Evolutionary conservation across 1,140 invertebrate genomes (phyloP).

Genomic region (Brachionus rotundiformis): DNA sequence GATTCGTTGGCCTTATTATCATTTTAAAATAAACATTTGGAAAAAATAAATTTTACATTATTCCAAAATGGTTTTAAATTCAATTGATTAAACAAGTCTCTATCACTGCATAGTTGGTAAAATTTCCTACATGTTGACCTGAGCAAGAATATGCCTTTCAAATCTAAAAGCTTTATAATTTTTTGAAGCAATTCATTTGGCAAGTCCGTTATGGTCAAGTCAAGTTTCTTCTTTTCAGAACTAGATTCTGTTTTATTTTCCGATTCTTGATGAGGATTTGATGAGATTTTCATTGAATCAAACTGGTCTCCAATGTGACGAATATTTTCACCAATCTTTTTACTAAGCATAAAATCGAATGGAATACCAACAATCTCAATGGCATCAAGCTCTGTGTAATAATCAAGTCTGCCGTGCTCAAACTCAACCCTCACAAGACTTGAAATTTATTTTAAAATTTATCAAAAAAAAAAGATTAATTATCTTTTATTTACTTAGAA

Average conservation of each 20-base stretch:
- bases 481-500: not conserved
- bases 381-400: conserved; percentile 85
- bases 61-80: conserved; percentile 69
- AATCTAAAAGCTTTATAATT: conserved; percentile 76
- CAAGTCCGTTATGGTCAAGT: conserved; percentile 52
- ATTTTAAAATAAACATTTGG: not conserved
- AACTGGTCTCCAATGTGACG: not conserved
- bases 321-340: not conserved
- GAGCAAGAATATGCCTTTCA: conserved; percentile 71
- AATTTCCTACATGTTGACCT: conserved; percentile 72
- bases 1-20: conserved; percentile 52
- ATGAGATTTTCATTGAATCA: not conserved
- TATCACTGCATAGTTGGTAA: conserved; percentile 73
- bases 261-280: too few species aligned
- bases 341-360: not conserved
- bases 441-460: conserved; percentile 52
- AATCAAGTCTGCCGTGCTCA: conserved; percentile 75
- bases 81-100: conserved; percentile 75
- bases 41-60: conserved; percentile 66
- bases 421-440: conserved; percentile 79
- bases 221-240: conserved; percentile 56
- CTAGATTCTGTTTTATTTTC: too few species aligned
- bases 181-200: conserved; percentile 74
- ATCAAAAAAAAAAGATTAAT: too few species aligned
- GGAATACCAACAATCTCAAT: conserved; percentile 72